These are phyloP conservation scores for Oenanthe oenanthe DNA, from an alignment of 2,113 vertebrate genomes.

Conservation along the genomic window DNA sequence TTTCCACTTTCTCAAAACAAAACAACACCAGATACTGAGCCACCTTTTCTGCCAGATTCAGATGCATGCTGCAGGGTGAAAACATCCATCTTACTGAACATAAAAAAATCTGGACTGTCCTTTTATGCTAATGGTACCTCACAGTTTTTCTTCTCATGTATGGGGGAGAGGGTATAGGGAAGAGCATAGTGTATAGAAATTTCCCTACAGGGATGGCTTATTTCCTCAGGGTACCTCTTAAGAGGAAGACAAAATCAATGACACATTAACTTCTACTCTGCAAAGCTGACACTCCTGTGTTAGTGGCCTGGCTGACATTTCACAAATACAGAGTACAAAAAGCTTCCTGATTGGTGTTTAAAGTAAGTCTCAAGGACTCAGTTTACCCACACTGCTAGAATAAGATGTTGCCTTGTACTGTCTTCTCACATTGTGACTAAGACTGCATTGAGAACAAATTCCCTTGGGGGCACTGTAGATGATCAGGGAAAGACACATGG, in stretches of 20 bases:
- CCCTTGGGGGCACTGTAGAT: neutral
- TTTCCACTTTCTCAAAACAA: neutral
- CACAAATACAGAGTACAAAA: neutral
- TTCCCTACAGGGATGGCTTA: neutral
- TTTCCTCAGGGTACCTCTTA: neutral
- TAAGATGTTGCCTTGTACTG: neutral
- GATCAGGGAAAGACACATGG: neutral
- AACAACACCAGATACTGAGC: neutral
- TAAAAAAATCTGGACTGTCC: neutral
- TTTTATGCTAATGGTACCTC: neutral
- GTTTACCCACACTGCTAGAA: neutral
- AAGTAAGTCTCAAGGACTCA: neutral
- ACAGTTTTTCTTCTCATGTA: neutral
- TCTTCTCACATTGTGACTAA: neutral
- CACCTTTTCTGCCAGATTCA: neutral
- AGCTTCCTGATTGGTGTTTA: neutral
- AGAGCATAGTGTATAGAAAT: neutral
- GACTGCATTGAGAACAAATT: neutral
- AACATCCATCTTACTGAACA: neutral
- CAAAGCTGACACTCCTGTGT: neutral
- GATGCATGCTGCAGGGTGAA: neutral
- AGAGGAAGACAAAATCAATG: neutral
- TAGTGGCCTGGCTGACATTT: neutral
- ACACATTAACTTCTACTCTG: neutral
- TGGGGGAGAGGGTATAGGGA: neutral